A percentile compares a stretch with the other conserved stretches of the same genome.
Conservation (phyloP, 2,797 vertebrate species). For the Coranthus polyacanthus region DNA sequence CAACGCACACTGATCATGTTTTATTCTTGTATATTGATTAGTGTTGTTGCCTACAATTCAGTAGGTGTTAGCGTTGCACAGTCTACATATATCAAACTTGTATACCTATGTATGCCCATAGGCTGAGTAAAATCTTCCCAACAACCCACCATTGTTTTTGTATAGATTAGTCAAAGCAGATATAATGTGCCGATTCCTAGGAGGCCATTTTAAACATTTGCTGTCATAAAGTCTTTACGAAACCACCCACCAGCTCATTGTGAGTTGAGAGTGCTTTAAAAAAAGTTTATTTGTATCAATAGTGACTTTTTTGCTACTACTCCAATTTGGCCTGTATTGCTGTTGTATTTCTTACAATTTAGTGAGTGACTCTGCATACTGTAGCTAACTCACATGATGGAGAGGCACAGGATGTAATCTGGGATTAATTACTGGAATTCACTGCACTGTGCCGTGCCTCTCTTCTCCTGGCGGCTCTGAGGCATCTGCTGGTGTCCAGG, state of each 20-base stretch:
- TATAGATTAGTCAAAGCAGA: too few species aligned
- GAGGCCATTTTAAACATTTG: neutral
- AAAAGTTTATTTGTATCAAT: too few species aligned
- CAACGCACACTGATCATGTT: too few species aligned
- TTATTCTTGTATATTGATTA: too few species aligned
- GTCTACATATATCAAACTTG: too few species aligned
- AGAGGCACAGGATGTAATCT: constrained; percentile 78
- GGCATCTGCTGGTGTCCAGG: constrained; percentile 71
- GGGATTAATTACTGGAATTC: constrained; percentile 84
- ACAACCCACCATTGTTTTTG: too few species aligned
- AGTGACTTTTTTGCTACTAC: neutral
- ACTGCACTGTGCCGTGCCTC: constrained; percentile 35
- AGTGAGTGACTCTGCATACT: constrained; percentile 46
- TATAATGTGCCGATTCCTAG: neutral
- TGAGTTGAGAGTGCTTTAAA: too few species aligned
- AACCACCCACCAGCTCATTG: too few species aligned
- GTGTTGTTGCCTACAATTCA: too few species aligned
- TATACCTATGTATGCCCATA: too few species aligned
- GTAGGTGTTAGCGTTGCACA: too few species aligned
- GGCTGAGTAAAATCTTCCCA: too few species aligned
- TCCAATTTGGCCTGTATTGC: constrained; percentile 25
- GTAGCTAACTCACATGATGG: constrained; percentile 67
- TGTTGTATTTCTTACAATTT: constrained; percentile 37
- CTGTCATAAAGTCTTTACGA: neutral
- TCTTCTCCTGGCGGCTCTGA: constrained; percentile 55